Evolutionary conservation across 2,888 invertebrate genomes (phyloP).

Genomic region (Thalpophila matura): DNA sequence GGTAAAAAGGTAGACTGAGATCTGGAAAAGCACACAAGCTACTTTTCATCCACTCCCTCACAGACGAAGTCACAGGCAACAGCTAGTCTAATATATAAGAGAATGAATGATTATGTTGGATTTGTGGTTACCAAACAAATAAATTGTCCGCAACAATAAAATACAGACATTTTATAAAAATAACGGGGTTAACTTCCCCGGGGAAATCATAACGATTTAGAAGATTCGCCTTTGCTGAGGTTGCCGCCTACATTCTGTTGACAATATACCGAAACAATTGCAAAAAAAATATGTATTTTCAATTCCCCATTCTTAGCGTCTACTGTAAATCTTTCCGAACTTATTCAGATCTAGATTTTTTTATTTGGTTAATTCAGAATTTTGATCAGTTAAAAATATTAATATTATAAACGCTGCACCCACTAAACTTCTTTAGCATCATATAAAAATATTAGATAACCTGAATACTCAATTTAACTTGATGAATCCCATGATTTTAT

Average conservation of each 20-base stretch:
- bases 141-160: conserved; percentile 32
- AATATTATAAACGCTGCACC: background rate
- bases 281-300: conserved; percentile 20
- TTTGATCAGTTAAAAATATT: background rate
- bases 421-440: background rate
- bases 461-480: background rate
- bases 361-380: background rate
- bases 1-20: too few relatives aligned
- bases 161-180: conserved; percentile 58
- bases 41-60: too few relatives aligned
- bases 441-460: background rate
- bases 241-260: conserved; percentile 35
- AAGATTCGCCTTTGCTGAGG: conserved; percentile 59
- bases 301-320: background rate
- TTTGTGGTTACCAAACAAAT: conserved; percentile 27
- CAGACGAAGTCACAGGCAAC: too few relatives aligned
- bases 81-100: conserved; percentile 9
- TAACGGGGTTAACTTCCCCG: conserved; percentile 50
- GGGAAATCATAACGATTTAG: conserved; percentile 73
- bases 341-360: background rate
- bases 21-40: too few relatives aligned
- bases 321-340: conserved; percentile 12
- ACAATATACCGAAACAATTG: conserved; percentile 31
- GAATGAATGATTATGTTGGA: background rate
- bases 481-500: background rate